Evolutionary conservation across 2,888 invertebrate genomes (phyloP).

Genomic region (Limnephilus auricula): DNA sequence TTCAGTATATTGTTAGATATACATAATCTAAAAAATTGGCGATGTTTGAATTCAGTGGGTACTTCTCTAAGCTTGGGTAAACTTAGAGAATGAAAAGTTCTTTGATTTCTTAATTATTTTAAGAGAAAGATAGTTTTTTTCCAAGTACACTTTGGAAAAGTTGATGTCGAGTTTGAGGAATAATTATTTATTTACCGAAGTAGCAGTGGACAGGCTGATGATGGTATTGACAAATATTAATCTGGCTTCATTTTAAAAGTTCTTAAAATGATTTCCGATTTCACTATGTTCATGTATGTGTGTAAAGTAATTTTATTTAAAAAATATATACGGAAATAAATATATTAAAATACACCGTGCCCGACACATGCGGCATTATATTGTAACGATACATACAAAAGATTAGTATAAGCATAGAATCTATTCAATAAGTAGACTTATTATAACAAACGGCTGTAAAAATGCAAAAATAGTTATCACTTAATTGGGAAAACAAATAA

Average conservation of each 20-base stretch:
- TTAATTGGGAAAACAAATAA: background rate
- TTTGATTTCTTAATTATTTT: too few species aligned
- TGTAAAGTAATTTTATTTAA: background rate
- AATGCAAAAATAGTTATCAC: slow-evolving; percentile 7
- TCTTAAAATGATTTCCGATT: background rate
- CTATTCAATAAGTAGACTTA: slow-evolving; percentile 5
- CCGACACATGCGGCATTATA: background rate
- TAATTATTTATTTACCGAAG: too few species aligned
- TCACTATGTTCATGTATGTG: background rate
- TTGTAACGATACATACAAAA: slow-evolving; percentile 10
- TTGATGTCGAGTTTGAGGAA: too few species aligned
- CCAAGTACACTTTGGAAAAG: too few species aligned
- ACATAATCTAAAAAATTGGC: too few species aligned
- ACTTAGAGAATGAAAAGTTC: too few species aligned
- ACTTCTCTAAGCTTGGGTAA: too few species aligned
- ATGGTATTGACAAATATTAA: background rate
- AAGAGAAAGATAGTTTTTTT: too few species aligned
- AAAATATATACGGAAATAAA: background rate
- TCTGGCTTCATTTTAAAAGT: background rate
- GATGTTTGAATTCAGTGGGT: too few species aligned
- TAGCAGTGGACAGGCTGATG: background rate
- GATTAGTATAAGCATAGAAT: slow-evolving; percentile 16
- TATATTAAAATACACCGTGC: slow-evolving; percentile 17
- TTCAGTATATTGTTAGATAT: too few species aligned
- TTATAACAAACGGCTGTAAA: slow-evolving; percentile 8